A percentile compares a stretch with the other conserved stretches of the same genome.
Evolutionary conservation across 2,113 vertebrate genomes (phyloP).

Genomic region (Tachysurus fulvidraco): DNA sequence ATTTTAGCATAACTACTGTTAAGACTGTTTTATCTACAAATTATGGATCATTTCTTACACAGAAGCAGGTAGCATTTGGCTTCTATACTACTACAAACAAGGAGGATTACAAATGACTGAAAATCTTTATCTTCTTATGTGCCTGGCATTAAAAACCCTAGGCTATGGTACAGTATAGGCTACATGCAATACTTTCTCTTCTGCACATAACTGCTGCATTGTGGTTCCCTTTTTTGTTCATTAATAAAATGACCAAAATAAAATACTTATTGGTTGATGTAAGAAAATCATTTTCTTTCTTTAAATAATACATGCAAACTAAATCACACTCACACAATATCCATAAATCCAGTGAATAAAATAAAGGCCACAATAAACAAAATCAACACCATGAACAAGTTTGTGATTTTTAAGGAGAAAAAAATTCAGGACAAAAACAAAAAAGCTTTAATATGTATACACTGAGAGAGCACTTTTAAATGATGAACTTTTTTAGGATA

Average conservation of each 20-base stretch:
- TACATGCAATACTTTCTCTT: neutral
- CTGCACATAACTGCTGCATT: neutral
- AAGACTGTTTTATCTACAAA: neutral
- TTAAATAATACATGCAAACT: neutral
- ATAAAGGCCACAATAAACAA: neutral
- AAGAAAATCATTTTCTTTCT: too few species aligned
- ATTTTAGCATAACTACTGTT: neutral
- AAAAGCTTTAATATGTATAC: neutral
- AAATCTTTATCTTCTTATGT: neutral
- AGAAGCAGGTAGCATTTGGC: neutral
- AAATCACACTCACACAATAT: neutral
- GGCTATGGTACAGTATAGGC: neutral
- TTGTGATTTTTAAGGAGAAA: neutral
- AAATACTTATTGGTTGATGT: neutral
- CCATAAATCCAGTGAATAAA: neutral
- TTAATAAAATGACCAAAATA: neutral
- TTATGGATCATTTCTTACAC: neutral
- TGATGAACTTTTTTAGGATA: neutral
- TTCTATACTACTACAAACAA: neutral
- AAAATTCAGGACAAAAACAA: neutral
- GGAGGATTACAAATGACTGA: neutral
- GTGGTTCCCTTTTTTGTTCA: neutral
- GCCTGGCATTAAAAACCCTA: neutral
- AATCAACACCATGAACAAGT: neutral
- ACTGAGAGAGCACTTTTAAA: neutral